Evolutionary conservation across 1,140 invertebrate genomes (phyloP), one percentile per base, ranked within the genome.

Genomic region (Argopecten irradians): DNA sequence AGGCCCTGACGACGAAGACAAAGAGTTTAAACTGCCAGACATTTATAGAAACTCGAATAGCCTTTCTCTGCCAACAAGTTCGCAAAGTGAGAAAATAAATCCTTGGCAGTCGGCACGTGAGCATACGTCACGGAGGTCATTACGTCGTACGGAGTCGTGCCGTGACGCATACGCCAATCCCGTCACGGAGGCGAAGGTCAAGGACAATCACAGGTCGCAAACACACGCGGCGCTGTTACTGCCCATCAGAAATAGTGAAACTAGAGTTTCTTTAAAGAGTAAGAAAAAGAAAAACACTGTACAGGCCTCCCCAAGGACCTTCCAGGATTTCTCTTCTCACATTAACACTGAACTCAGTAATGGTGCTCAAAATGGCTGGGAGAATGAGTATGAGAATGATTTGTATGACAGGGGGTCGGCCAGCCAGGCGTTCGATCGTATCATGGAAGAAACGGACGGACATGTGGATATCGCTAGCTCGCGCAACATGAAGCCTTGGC

Each of bases 221-320:
- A 89, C 89, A 34, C 89, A 89, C 28, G 89, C 89, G 33, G 89
- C 89, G 13, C 83, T 89, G 39, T 28, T 89, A n/a, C 86, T 89
- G 32, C 89, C 89, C n/a, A n/a, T 89, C 55, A 32, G 89, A 86
- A 89, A 87, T 82, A 71, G 82, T 16, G 89, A 89, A 33, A 84
- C 46, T 36, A 34, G 86, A 22, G 82, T 46, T 39, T 43, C 35
- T 32, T 41, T 33, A 36, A 87, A 89, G 85, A 55, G 86, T 28
- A 89, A 89, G 43, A 89, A 89, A 41, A 89, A 89, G 83, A 88
- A 88, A n/a, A 82, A 85, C 33, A 28, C 55, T 43, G n/a, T 33
- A 32, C 83, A 86, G 5, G 41, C 85, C 14, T 84, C 83, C 41
- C 83, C 46, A 11, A 46, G 39, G 9, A 34, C 41, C 19, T 46